A percentile compares a stretch with the other conserved stretches of the same genome.
phyloP scores from a whole-genome alignment of 2,888 invertebrate species.

The Melieria picta region DNA sequence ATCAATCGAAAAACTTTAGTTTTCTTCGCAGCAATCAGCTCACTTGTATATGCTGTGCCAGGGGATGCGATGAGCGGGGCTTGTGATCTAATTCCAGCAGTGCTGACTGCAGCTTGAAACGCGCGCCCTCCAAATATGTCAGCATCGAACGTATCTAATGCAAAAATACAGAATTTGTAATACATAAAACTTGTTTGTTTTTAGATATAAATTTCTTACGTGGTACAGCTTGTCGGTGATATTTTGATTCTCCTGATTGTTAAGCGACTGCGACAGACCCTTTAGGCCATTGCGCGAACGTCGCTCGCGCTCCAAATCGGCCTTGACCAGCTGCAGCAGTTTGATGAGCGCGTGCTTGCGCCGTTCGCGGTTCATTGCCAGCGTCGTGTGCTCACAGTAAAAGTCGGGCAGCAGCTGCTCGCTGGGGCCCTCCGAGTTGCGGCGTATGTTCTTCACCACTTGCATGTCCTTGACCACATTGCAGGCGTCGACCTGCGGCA shows the following conservation, averaged over 20 bases:
- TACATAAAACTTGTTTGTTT: background rate
- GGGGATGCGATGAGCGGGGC: constrained; percentile 80
- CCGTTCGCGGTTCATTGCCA: constrained; percentile 92
- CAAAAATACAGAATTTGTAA: constrained; percentile 45
- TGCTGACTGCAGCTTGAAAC: constrained; percentile 86
- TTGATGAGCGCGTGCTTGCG: constrained; percentile 87
- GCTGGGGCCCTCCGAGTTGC: constrained; percentile 69
- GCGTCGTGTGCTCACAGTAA: constrained; percentile 92
- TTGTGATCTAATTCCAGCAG: constrained; percentile 84
- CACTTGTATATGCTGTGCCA: constrained; percentile 84
- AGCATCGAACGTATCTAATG: constrained; percentile 90
- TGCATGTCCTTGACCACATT: constrained; percentile 65
- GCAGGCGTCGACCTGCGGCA: constrained; percentile 62
- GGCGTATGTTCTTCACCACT: constrained; percentile 64
- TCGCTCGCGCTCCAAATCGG: constrained; percentile 88
- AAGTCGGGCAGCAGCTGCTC: constrained; percentile 93
- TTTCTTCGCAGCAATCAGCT: constrained; percentile 15
- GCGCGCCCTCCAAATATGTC: constrained; percentile 89
- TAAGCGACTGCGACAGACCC: constrained; percentile 88
- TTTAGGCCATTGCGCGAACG: constrained; percentile 90
- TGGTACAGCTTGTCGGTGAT: constrained; percentile 92
- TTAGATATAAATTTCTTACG: constrained; percentile 69
- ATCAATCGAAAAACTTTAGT: background rate
- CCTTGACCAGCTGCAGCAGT: constrained; percentile 84
- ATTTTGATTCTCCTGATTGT: constrained; percentile 90